Conservation (phyloP, 2,797 vertebrate genomes). For the Melanogrammus aeglefinus region DNA sequence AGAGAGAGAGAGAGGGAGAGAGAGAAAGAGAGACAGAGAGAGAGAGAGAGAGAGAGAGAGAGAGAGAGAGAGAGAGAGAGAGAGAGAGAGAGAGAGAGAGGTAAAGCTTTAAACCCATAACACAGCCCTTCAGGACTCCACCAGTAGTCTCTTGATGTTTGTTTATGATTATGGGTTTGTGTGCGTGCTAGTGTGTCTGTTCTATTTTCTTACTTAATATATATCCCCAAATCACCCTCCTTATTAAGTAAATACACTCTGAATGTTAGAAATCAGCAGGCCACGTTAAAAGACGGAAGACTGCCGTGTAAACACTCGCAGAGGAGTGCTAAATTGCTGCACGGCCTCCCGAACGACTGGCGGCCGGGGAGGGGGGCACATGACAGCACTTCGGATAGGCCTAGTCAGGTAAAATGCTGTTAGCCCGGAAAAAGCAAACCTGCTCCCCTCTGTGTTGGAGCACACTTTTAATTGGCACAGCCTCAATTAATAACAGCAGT, state of each 20-base stretch:
- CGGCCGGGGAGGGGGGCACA: conserved; percentile 20
- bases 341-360: conserved; percentile 42
- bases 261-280: conserved; percentile 28
- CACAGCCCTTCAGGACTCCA: too few species aligned
- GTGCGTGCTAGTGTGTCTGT: background rate
- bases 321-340: conserved; percentile 48
- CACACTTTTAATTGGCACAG: conserved; percentile 57
- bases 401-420: conserved; percentile 55
- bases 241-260: conserved; percentile 9
- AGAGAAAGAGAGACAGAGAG: too few species aligned
- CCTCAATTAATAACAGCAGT: conserved; percentile 50
- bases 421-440: conserved; percentile 18
- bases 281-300: conserved; percentile 34
- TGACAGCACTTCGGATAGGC: conserved; percentile 46
- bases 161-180: conserved; percentile 1
- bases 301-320: conserved; percentile 57
- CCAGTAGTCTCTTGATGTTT: background rate
- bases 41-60: too few species aligned
- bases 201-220: conserved; percentile 27
- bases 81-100: too few species aligned
- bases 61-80: too few species aligned
- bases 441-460: conserved; percentile 35
- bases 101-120: too few species aligned
- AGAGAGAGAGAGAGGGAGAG: conserved; percentile 40
- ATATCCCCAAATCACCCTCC: conserved; percentile 24